A percentile compares a stretch with the other conserved stretches of the same genome.
These are phyloP conservation scores for Dermatemys mawii DNA, from an alignment of 2,113 vertebrate species.

Conservation along the genomic window DNA sequence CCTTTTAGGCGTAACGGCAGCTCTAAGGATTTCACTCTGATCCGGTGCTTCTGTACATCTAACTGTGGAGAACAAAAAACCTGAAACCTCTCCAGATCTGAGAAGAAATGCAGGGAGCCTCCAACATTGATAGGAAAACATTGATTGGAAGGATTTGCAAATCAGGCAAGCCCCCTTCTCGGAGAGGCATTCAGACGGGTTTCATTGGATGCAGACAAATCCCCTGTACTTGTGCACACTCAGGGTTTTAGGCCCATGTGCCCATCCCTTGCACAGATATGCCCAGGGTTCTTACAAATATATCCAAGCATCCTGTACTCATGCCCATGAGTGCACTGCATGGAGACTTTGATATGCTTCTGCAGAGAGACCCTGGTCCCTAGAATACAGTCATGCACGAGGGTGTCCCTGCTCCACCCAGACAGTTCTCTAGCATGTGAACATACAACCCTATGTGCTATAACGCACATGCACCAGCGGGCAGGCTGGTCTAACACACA, in stretches of 20 bases:
- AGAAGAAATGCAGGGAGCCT: background rate
- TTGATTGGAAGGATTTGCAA: background rate
- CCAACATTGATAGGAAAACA: background rate
- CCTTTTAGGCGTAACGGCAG: background rate
- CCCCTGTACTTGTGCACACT: fast-evolving
- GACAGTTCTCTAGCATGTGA: background rate
- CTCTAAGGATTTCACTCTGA: constrained; percentile 41
- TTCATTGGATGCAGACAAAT: background rate
- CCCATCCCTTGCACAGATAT: background rate
- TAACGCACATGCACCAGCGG: background rate
- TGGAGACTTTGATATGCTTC: background rate
- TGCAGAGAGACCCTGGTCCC: background rate
- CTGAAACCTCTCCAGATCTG: background rate
- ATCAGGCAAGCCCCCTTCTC: fast-evolving
- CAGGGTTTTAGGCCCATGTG: fast-evolving
- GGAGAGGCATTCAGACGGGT: background rate
- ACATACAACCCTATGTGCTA: background rate
- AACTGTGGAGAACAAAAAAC: background rate
- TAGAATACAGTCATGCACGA: background rate
- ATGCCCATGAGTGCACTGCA: background rate
- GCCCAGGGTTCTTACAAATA: background rate
- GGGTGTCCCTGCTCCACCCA: background rate
- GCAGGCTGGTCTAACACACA: background rate
- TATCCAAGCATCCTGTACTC: fast-evolving
- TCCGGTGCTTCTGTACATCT: background rate